phyloP scores from a whole-genome alignment of 2,797 vertebrate genomes.

The Sebastes trivittatus region DNA sequence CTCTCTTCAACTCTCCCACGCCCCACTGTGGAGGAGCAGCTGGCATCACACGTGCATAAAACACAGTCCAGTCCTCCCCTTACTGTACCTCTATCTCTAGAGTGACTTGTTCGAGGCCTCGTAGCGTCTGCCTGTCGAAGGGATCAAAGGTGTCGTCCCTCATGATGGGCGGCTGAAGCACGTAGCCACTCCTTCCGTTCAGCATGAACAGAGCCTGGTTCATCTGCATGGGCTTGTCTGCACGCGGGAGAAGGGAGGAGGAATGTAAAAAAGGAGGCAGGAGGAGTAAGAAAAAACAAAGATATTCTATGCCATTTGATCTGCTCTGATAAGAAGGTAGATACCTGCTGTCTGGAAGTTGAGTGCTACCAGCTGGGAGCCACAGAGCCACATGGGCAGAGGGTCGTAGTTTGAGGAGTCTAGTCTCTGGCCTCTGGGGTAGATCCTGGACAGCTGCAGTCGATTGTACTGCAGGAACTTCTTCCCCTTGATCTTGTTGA shows the following conservation, averaged over 20 bases:
- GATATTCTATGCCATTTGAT: not conserved
- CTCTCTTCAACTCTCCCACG: too few species aligned
- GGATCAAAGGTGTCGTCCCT: conserved; percentile 95
- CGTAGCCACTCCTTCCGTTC: conserved; percentile 92
- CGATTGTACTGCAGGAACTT: conserved; percentile 98
- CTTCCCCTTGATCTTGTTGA: conserved; percentile 96
- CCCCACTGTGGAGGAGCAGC: not conserved
- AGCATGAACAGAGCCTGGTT: conserved; percentile 98
- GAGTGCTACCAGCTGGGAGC: conserved; percentile 96
- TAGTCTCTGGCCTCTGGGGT: conserved; percentile 96
- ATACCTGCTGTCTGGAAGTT: conserved; percentile 99
- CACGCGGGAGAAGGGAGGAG: not conserved
- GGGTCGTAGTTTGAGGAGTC: conserved; percentile 99
- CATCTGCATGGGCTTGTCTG: conserved; percentile 99
- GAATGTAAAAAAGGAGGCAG: too few species aligned
- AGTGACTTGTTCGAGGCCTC: conserved; percentile 85
- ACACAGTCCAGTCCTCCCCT: not conserved
- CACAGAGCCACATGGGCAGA: conserved; percentile 98
- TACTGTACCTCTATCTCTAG: conserved; percentile 89
- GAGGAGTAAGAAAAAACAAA: not conserved
- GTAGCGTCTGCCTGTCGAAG: conserved; percentile 91
- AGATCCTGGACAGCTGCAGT: conserved; percentile 96
- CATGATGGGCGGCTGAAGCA: conserved; percentile 94
- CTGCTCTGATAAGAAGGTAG: not conserved
- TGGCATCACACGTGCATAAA: not conserved